Evolutionary conservation across 2,888 invertebrate genomes (phyloP), one percentile per base, ranked within the genome.

Genomic region (Drosophila pegasa): DNA sequence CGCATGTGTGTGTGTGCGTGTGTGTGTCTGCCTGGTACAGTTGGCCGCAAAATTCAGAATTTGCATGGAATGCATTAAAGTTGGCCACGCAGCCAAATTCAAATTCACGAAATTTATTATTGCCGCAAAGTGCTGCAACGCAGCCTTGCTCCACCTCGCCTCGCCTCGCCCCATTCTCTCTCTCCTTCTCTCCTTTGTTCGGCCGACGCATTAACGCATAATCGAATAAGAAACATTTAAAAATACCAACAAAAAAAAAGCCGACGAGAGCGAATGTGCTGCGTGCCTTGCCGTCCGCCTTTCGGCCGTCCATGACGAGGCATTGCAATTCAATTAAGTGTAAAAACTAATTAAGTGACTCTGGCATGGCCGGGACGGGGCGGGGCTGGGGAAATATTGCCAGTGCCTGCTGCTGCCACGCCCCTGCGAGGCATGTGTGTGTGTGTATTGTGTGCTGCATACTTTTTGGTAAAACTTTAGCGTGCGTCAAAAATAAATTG

Each of bases 271-370:
- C 20, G 25, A 65, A 52, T 66, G 48, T 63, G 63, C 48, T 67
- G 77, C 62, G 68, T 69, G 63, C 71, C 65, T 68, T 50, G 60
- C 33, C 47, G 71, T 40, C 38, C 38, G 62, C 57, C 40, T 22
- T 56, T 45, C 48, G 70, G 54, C 57, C 71, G 61, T 55, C 57
- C 74, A 68, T 81, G 79, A 79, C 78, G 67, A 71, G 58, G 75
- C 81, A 79, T 74, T 78, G 76, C 84, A 88, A 89, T 88, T 87
- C 87, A 89, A 87, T 87, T 89, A 87, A 88, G 78, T 88, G 89
- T 86, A 75, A 88, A 89, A 88, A 87, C 87, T 89, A 89, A 88
- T 87, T 88, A 87, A 88, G 86, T 81, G 75, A 73, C 78, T 75
- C 72, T 75, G 65, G 57, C 51, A 37, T 56, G 56, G 56, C 37